Evolutionary conservation across 1,140 invertebrate genomes (phyloP), one percentile per base, ranked within the genome.

Genomic region (Drosophila trapezifrons): DNA sequence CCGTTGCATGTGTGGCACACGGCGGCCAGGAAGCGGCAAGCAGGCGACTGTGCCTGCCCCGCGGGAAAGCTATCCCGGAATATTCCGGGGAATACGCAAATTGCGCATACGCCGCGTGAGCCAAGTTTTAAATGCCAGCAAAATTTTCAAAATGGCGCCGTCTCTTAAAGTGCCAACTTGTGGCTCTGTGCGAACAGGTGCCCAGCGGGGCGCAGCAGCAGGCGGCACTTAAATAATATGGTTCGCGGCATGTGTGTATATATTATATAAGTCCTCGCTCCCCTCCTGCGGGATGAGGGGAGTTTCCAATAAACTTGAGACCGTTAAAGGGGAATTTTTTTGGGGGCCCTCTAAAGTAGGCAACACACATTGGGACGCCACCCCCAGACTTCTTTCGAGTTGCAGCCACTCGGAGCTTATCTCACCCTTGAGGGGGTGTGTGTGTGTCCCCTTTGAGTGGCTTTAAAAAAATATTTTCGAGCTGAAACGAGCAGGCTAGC

Each of bases 111-210:
- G 57, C 42, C 51, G 35, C 54, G 43, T 56, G 38, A 65, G 57
- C 29, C 57, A 29, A 43, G 64, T 69, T 77, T 87, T 89, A 83
- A 89, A 80, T 79, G 58, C 58, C 58, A 54, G 58, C 57, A 78
- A 63, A 76, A 64, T 59, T 79, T 87, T 72, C 82, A 90, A 90
- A 90, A 90, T 90, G 87, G 86, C 89, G 79, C 75, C 82, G 70
- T 60, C 80, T 91, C 86, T 90, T 90, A 90, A 90, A 90, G 84
- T 78, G 89, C 77, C 82, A 91, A 91, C 76, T 89, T 84, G 80
- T 84, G 80, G 87, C 89, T 90, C 66, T 76, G 58, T 45, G 3
- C 56, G 56, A 89, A 58, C 84, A 91, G 87, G 87, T 70, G 47
- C 62, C n/a, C 87, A 90, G 87, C 65, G 13, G 29, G 20, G 6